Percentiles rank a stretch among this genome's conserved stretches.
Conservation (phyloP, 2,797 vertebrate species). For the Gymnocypris eckloni region DNA sequence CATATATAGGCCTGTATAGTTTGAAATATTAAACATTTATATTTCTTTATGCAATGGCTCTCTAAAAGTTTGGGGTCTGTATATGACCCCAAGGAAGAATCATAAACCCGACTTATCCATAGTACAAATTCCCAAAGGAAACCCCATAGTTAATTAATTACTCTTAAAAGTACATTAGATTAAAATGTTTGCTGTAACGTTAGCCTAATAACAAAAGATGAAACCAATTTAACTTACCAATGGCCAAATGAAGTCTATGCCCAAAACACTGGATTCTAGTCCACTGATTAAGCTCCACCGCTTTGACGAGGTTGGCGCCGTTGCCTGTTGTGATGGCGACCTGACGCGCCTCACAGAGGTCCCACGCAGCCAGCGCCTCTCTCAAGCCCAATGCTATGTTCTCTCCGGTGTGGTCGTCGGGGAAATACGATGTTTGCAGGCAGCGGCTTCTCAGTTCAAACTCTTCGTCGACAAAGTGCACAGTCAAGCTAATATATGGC, state of each 20-base stretch:
- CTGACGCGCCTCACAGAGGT: background rate
- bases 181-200: background rate
- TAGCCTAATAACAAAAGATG: background rate
- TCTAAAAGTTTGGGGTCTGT: too few species aligned
- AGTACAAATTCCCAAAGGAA: too few species aligned
- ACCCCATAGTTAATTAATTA: too few species aligned
- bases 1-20: too few species aligned
- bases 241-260: slow-evolving; percentile 15
- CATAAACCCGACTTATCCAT: too few species aligned
- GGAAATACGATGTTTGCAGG: slow-evolving; percentile 24
- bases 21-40: too few species aligned
- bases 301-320: background rate
- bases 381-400: slow-evolving; percentile 1
- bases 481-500: background rate
- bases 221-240: background rate
- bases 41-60: too few species aligned
- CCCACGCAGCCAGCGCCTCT: slow-evolving; percentile 8
- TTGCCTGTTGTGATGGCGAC: background rate
- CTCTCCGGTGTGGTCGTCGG: slow-evolving; percentile 10
- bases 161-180: background rate
- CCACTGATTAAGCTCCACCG: slow-evolving; percentile 1
- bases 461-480: background rate
- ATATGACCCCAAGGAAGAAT: too few species aligned
- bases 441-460: background rate
- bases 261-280: slow-evolving; percentile 16